These are phyloP conservation scores for Papilio protenor DNA, from an alignment of 2,888 invertebrate genomes.

Conservation along the genomic window DNA sequence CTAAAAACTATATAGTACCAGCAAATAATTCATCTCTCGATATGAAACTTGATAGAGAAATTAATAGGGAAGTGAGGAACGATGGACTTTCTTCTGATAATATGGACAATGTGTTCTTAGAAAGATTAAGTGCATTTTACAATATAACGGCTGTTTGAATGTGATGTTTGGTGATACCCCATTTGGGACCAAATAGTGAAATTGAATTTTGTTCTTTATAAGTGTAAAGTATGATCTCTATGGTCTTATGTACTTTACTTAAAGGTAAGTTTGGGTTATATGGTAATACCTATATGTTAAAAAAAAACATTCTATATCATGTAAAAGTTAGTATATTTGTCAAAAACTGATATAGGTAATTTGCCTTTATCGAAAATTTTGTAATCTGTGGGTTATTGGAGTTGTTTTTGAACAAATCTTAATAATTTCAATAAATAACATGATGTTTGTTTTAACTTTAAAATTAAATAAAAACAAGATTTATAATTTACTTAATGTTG, in stretches of 20 bases:
- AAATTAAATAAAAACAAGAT: neutral
- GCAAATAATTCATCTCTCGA: conserved; percentile 59
- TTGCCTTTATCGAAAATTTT: neutral
- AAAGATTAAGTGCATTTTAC: conserved; percentile 70
- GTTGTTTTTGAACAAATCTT: neutral
- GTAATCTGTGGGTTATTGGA: neutral
- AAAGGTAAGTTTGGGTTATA: neutral
- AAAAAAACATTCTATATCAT: neutral
- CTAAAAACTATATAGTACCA: conserved; percentile 55
- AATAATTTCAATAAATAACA: neutral
- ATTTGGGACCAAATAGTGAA: conserved; percentile 32
- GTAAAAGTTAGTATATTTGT: neutral
- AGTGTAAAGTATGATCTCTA: neutral
- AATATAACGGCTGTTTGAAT: conserved; percentile 70
- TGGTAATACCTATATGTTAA: neutral
- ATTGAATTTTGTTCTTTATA: neutral
- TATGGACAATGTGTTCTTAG: conserved; percentile 69
- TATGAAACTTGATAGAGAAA: conserved; percentile 63
- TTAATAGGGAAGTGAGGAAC: conserved; percentile 55
- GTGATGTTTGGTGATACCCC: neutral
- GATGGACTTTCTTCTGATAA: conserved; percentile 61
- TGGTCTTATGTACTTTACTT: neutral
- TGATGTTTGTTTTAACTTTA: neutral
- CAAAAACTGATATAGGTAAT: no score
- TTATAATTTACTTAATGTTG: neutral